Evolutionary conservation across 2,797 vertebrate genomes (phyloP), one percentile per base, ranked within the genome.

Genomic region (Tragelaphus eurycerus): DNA sequence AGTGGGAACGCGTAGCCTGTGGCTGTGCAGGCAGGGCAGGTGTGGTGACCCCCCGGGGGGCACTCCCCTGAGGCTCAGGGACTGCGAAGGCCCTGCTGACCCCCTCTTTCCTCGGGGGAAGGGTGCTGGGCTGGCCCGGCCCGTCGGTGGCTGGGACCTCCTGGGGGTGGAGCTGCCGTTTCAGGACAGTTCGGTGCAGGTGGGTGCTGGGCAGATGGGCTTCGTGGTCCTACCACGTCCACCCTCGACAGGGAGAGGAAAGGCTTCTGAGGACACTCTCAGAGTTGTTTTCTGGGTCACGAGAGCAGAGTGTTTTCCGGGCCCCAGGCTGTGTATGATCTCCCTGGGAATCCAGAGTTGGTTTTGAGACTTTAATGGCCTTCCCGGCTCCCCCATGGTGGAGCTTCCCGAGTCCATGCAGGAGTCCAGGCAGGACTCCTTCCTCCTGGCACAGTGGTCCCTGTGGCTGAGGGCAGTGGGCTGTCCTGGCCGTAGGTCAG

Each of bases 61-160:
- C 34, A 2, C 25, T 27, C 38, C 21, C 23, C 23, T 0, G 4
- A 29, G 48, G 10, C 25, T 23, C 4, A 1, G 16, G 0, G 7
- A 21, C 64, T 19, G 3, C 0, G 1, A 13, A 38, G 60, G 34
- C n/a, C 12, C 5, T 34, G 43, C 23, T 59, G 23, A 74, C 34
- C 27, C 23, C 11, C 2, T 27, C 43, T 11, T 7, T n/a, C 34
- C n/a, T 25, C 3, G 21, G 43, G 6, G 21, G 13, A 14, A 43
- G 16, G n/a, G 14, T 21, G 31, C 46, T 21, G 10, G 4, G 1
- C 34, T 23, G 34, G 34, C 67, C 34, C 0, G 11, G 67, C 34
- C 34, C 11, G 0, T 23, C 54, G 0, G n/a, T 7, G 8, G 3
- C 27, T 7, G 54, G 50, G 50, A 16, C 4, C 19, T 13, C 46